Base-by-base conservation (phyloP, 1,140 invertebrate species). In the Danaus melanippus region DNA sequence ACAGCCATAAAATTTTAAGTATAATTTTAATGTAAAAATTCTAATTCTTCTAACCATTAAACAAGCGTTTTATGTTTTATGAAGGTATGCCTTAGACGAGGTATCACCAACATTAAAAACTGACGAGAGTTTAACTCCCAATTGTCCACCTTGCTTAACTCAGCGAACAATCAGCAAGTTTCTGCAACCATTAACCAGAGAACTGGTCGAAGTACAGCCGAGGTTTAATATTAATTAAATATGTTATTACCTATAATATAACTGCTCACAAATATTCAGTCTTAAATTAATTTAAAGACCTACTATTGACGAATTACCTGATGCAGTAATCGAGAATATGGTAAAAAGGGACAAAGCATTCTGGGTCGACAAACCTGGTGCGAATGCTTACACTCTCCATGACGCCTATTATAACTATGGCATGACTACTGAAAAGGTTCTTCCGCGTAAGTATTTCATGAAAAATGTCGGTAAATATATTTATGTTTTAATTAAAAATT, bases 361-460 rank as follows among this genome's bases (percentile, higher is more conserved):
- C 53, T 89, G 88, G 88, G 79, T 89, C 0, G 84, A 81, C 50
- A 86, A 86, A 54, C 88, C 88, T 7, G 87, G 87, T 1, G 60
- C 72, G 6, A 83, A 89, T 61, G 88, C 84, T 12, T 88, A 87
- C 56, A 78, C 72, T 8, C 52, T 89, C 3, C 82, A 88, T 50
- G 84, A 89, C 12, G 77, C 87, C 3, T 84, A 76, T 66, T 77
- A 79, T 40, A 79, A 78, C 21, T 87, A 79, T 50, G 82, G 71
- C 10, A 78, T 87, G 61, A 67, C 72, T 4, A 69, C 74, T 0
- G 72, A 80, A 12, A 70, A 60, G 9, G 59, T 76, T 0, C 61
- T 63, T 56, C 76, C 74, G 55, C 65, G 79, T 84, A 71, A 47
- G 67, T 64, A 12, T 43, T 12, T 46, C 42, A 50, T 48, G 3